Evolutionary conservation across 2,797 vertebrate genomes (phyloP).

Genomic region (Anolis apletophallus): DNA sequence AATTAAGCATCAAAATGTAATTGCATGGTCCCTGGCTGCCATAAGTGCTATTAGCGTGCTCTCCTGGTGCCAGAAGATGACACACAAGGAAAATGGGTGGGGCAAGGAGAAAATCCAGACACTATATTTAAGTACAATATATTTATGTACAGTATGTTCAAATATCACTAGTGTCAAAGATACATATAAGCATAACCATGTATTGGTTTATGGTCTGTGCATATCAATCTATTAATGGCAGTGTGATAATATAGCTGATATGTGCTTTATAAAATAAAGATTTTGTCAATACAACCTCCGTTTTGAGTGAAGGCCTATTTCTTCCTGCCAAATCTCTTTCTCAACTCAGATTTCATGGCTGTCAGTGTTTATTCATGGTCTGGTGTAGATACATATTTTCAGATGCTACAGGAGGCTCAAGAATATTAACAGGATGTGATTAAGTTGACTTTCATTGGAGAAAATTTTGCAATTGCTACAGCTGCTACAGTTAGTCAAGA

Average conservation of each 20-base stretch:
- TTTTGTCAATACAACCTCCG: not conserved
- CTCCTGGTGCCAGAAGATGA: too few relatives aligned
- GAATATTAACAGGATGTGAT: slow-evolving; percentile 18
- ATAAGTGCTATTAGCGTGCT: too few relatives aligned
- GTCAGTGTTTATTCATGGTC: not conserved
- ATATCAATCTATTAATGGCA: slow-evolving; percentile 13
- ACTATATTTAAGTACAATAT: too few relatives aligned
- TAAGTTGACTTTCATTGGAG: slow-evolving; percentile 5
- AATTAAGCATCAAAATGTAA: too few relatives aligned
- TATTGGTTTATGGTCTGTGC: not conserved
- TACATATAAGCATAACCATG: not conserved
- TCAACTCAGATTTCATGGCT: not conserved
- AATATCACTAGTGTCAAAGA: not conserved
- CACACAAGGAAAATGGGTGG: too few relatives aligned
- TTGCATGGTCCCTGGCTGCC: too few relatives aligned
- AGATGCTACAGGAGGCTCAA: not conserved
- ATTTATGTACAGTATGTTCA: not conserved
- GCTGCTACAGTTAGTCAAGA: slow-evolving; percentile 29
- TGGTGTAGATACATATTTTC: not conserved
- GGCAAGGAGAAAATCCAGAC: too few relatives aligned
- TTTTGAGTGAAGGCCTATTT: slow-evolving; percentile 21
- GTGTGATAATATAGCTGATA: slow-evolving; percentile 5
- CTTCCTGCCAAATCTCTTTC: not conserved
- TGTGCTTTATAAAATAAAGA: not conserved
- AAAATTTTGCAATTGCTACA: slow-evolving; percentile 5